Percentiles rank a stretch among this genome's conserved stretches.
These are phyloP conservation scores for Anoplius nigerrimus DNA, from an alignment of 2,888 invertebrate genomes.

Conservation along the genomic window DNA sequence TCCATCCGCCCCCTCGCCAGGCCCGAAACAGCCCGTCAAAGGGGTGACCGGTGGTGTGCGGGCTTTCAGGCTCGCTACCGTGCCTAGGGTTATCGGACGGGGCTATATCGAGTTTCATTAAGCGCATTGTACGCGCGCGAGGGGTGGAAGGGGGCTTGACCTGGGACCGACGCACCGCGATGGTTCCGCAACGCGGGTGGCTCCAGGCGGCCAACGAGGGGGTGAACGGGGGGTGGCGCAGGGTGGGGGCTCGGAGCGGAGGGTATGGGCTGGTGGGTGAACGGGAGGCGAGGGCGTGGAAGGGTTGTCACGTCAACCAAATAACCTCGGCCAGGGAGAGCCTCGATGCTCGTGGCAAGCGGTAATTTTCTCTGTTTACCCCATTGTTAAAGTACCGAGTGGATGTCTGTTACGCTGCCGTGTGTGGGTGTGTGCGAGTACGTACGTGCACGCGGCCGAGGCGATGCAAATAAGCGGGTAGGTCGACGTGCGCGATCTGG, in stretches of 20 bases:
- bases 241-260: slow-evolving; percentile 6
- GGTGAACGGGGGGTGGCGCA: slow-evolving; percentile 33
- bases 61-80: slow-evolving; percentile 27
- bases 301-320: slow-evolving; percentile 53
- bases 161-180: slow-evolving; percentile 38
- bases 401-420: slow-evolving; percentile 8
- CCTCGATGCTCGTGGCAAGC: slow-evolving; percentile 49
- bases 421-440: not conserved
- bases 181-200: slow-evolving; percentile 15
- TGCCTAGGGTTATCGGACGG: slow-evolving; percentile 38
- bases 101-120: slow-evolving; percentile 65
- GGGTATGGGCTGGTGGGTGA: too few relatives aligned
- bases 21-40: slow-evolving; percentile 40
- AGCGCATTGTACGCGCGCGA: slow-evolving; percentile 56
- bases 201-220: too few relatives aligned
- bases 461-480: not conserved
- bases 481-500: not conserved
- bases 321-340: slow-evolving; percentile 47
- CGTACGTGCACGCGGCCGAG: not conserved
- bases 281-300: slow-evolving; percentile 34
- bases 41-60: slow-evolving; percentile 37
- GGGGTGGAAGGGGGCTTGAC: slow-evolving; percentile 18
- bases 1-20: slow-evolving; percentile 31
- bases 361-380: slow-evolving; percentile 62
- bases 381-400: slow-evolving; percentile 50